Evolutionary conservation across 1,140 invertebrate genomes (phyloP), one percentile per base, ranked within the genome.

Genomic region (Drosophila leontia): DNA sequence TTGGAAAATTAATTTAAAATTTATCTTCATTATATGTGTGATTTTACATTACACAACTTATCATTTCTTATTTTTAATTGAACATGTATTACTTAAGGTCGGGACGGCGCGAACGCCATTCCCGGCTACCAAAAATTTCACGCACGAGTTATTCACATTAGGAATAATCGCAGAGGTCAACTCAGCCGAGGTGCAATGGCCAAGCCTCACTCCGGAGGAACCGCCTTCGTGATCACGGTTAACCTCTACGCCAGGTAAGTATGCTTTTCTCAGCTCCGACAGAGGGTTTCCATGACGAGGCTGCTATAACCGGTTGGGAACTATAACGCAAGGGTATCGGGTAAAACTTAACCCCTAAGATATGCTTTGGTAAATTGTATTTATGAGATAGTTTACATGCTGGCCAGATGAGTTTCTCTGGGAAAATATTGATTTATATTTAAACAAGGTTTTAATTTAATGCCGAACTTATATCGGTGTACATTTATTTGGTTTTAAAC

Each of bases 151-250:
- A 26, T 26, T 26, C 26, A 26, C 26, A 26, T 26, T 26, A 26
- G 26, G 26, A 26, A 26, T 26, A 26, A 26, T 26, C 26, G 26
- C 26, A 26, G 26, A 26, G 26, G 26, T 26, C 26, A 26, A 26
- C 26, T 26, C 26, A 26, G 26, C 26, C 26, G 26, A 26, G 26
- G 26, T 26, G 26, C 26, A 23, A 23, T 23, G 23, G 23, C 23
- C 23, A 23, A 23, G 23, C 23, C 23, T 23, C 23, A 23, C 23
- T 23, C 23, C 23, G 94, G 94, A 94, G 94, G 93, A 94, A 95
- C 94, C 94, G 93, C 94, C 95, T 95, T 94, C 78, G 53, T 94
- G 95, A 95, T 95, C 94, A 94, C 92, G 94, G 94, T 95, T 87
- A 93, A 93, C 93, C 94, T 94, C 94, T 93, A 92, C 93, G 92